phyloP scores from a whole-genome alignment of 92 coral and sea anemone genomes.

The Palythoa heliodiscus region DNA sequence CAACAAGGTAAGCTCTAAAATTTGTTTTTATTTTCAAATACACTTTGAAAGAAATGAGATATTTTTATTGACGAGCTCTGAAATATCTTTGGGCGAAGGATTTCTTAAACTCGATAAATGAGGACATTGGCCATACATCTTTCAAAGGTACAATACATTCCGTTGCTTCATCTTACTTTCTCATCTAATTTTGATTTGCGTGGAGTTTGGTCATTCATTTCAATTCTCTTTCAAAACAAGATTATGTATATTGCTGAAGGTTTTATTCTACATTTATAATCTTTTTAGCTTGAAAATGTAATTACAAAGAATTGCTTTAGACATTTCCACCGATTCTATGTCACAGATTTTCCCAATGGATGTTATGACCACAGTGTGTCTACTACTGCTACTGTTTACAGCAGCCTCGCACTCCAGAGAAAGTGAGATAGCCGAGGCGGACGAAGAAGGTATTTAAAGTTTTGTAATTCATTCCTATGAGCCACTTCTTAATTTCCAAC shows the following conservation, averaged over 20 bases:
- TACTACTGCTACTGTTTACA: slow-evolving; percentile 16
- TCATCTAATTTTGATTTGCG: too few species aligned
- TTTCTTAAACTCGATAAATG: background rate
- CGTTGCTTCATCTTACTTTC: background rate
- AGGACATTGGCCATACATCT: background rate
- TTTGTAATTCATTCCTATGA: background rate
- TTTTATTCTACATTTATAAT: background rate
- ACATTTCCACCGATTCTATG: background rate
- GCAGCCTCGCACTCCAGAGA: slow-evolving; percentile 16
- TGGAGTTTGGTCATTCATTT: background rate
- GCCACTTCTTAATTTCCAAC: background rate
- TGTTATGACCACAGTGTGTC: background rate
- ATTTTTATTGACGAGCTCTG: background rate
- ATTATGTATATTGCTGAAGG: too few species aligned
- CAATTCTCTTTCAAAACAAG: background rate
- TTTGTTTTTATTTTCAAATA: background rate
- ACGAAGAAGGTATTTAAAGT: slow-evolving; percentile 6
- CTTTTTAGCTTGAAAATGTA: background rate
- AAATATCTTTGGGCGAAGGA: background rate
- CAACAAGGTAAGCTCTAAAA: background rate
- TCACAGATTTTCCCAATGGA: slow-evolving; percentile 24
- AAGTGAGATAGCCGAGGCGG: background rate
- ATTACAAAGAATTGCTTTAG: too few species aligned
- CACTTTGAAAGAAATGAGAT: background rate
- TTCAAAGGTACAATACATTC: background rate